Percentiles rank a stretch among this genome's conserved stretches.
These are phyloP conservation scores for Agonum fuliginosum DNA, from an alignment of 2,888 invertebrate genomes.

Conservation along the genomic window DNA sequence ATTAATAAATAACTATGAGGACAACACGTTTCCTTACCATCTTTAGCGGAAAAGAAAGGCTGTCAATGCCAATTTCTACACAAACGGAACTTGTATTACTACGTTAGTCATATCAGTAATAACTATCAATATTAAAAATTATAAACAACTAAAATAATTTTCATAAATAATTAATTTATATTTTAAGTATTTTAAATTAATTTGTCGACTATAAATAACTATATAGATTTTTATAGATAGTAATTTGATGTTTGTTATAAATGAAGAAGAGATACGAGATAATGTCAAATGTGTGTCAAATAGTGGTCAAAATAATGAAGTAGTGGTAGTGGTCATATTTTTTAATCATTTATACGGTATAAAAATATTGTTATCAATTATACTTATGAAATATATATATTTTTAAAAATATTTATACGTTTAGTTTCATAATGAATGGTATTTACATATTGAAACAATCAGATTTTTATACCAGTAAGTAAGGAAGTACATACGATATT, in stretches of 20 bases:
- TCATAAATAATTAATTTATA: no score
- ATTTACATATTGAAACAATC: constrained; percentile 51
- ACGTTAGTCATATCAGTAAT: constrained; percentile 11
- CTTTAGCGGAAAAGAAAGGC: constrained; percentile 63
- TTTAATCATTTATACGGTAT: no score
- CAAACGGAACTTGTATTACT: constrained; percentile 41
- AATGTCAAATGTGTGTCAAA: constrained; percentile 3
- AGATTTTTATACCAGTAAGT: constrained; percentile 56
- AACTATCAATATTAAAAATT: no score
- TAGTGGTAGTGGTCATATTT: constrained; percentile 4
- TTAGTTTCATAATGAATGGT: constrained; percentile 45
- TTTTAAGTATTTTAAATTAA: not conserved
- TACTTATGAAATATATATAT: no score
- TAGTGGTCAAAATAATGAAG: not conserved
- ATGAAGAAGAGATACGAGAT: constrained; percentile 16
- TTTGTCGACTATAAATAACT: not conserved
- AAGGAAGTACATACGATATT: not conserved
- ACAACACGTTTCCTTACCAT: constrained; percentile 64
- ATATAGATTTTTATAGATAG: not conserved
- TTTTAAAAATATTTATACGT: constrained; percentile 13
- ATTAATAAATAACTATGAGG: not conserved
- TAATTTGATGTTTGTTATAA: not conserved
- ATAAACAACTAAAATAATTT: no score
- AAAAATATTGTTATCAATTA: no score
- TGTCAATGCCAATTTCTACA: constrained; percentile 22